These are phyloP conservation scores for Philaenus spumarius DNA, from an alignment of 1,140 invertebrate species.

Conservation along the genomic window DNA sequence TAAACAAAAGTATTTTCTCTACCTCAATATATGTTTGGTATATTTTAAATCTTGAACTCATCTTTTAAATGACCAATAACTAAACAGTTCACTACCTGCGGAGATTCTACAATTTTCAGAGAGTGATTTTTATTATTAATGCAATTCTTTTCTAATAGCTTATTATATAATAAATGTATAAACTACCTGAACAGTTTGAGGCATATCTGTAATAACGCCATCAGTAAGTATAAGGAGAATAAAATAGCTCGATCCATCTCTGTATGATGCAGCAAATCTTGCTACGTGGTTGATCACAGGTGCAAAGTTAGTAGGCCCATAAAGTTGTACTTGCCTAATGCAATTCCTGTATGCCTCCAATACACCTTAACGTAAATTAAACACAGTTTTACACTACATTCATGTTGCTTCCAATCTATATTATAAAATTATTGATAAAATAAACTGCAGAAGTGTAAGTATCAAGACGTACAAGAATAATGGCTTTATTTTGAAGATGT, in stretches of 20 bases:
- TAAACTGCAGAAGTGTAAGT: too few species aligned
- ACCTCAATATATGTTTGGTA: too few species aligned
- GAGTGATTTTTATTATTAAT: too few species aligned
- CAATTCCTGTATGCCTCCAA: conserved; percentile 39
- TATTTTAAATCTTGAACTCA: not conserved
- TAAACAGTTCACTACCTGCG: not conserved
- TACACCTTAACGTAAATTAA: conserved; percentile 31
- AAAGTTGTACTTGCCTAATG: conserved; percentile 49
- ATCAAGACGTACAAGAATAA: too few species aligned
- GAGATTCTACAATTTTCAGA: not conserved
- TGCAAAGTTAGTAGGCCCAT: conserved; percentile 60
- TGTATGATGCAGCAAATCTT: conserved; percentile 40
- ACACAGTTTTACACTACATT: too few species aligned
- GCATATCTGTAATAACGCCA: conserved; percentile 61
- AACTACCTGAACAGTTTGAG: conserved; percentile 47
- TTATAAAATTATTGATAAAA: too few species aligned
- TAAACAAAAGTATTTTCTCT: too few species aligned
- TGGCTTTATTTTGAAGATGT: too few species aligned
- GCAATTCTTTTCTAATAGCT: too few species aligned
- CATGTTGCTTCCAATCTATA: too few species aligned
- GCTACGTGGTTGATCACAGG: conserved; percentile 54
- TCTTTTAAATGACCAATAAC: not conserved
- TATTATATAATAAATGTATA: not conserved
- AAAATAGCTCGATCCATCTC: conserved; percentile 53
- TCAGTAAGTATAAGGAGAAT: conserved; percentile 62